Evolutionary conservation across 1,140 invertebrate genomes (phyloP), one percentile per base, ranked within the genome.

Genomic region (Orius insidiosus): DNA sequence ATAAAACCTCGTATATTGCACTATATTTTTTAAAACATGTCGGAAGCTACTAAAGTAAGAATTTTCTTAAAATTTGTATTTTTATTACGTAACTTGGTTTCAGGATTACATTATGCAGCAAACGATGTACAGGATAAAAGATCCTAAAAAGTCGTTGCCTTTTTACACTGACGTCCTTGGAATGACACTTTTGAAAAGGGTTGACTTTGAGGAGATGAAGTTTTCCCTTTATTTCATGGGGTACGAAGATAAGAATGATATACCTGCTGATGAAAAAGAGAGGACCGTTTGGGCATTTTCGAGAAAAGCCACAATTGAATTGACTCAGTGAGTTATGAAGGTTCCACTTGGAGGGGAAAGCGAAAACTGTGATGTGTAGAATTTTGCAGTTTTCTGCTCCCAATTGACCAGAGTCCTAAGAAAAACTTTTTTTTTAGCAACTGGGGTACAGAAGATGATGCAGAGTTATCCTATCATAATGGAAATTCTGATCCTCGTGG

Each of bases 51-150:
- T 4, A 24, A 24, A 24, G 24, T 24, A 7, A 24, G 24, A 24
- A 24, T 24, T 24, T 24, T 24, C 24, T 24, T n/a, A n/a, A n/a
- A n/a, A 7, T 24, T 24, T 24, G 24, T 24, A 14, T 41, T 30
- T 30, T 30, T 8, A 4, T 33, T 49, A 15, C 7, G 24, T 24
- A 24, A 24, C n/a, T n/a, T n/a, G n/a, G n/a, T 24, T 24, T 30
- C 62, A 85, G 78, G 83, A 86, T 43, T 94, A 85, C 58, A 72
- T 94, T 47, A 84, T 95, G 60, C 89, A 94, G 68, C 89, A 95
- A 72, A 94, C 89, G 6, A 96, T 95, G 90, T 85, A 84, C 57
- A 72, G 89, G 45, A 88, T 95, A 40, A 94, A 93, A 61, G 88
- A 95, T 61, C 87, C 89, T 1, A 72, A 74, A 55, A 75, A 72